A percentile compares a stretch with the other conserved stretches of the same genome.
Evolutionary conservation across 2,113 vertebrate species (phyloP).

Genomic region (Rhegmatorhina hoffmannsi): DNA sequence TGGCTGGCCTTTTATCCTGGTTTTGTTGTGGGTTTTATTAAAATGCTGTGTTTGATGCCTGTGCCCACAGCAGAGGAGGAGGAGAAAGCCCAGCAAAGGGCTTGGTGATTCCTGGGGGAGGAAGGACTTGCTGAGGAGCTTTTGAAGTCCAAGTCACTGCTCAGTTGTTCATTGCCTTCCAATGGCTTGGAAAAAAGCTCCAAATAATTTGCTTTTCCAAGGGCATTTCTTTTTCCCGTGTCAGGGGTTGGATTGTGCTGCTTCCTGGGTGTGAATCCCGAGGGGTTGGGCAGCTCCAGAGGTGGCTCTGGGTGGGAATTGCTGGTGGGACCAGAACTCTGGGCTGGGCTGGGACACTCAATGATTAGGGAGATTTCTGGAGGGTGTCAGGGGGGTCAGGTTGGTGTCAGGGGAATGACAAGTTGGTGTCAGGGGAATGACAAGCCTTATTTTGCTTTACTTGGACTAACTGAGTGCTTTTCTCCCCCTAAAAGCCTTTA

Average conservation of each 20-base stretch:
- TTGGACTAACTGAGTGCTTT: not conserved
- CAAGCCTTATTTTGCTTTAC: not conserved
- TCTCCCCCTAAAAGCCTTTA: not conserved
- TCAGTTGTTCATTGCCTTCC: slow-evolving; percentile 30
- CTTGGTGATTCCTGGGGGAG: not conserved
- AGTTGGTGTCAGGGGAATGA: not conserved
- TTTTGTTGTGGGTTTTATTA: not conserved
- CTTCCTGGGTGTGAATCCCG: not conserved
- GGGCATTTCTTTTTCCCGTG: not conserved
- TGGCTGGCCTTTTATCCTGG: not conserved
- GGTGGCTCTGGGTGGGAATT: not conserved
- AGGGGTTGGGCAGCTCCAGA: not conserved
- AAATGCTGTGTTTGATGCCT: not conserved
- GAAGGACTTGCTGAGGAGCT: not conserved
- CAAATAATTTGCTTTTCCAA: not conserved
- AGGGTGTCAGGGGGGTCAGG: no score
- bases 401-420: not conserved
- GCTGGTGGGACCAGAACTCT: not conserved
- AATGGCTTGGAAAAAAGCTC: not conserved
- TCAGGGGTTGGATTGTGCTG: not conserved
- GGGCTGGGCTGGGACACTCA: not conserved
- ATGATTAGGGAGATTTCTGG: not conserved
- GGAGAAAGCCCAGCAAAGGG: not conserved
- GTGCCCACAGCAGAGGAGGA: not conserved
- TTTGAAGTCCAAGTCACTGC: not conserved